Base-by-base conservation (phyloP, 37 sponge, comb jelly and placozoan species). In the Eunapius fragilis region DNA sequence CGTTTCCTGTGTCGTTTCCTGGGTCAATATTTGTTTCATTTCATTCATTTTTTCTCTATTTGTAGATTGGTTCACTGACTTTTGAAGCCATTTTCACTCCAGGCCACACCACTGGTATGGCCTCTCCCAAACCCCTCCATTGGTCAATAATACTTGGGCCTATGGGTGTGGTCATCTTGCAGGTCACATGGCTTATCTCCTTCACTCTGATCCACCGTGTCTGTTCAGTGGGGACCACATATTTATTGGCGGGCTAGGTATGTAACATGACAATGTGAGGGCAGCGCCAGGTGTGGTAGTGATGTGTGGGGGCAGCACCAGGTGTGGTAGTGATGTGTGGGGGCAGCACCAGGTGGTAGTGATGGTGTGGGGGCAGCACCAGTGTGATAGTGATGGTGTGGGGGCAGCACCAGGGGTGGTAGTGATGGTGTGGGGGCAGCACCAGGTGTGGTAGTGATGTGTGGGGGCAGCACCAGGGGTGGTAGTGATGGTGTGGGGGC, bases 211-310 rank as follows among this genome's bases (percentile, higher is more conserved):
- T 23, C 94, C 94, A 71, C 87, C 87, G 0, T 93, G 90, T 74
- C 25, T 89, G 72, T 93, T 93, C 74, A 87, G 81, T 72, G 94
- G 94, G 26, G 94, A 93, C 75, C 94, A 87, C 47, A 69, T 93
- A 32, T 93, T 93, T 80, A 70, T 93, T 22, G 90, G 90, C 31
- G 94, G 94, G 13, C 77, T 71, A 80, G 94, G 94, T 93, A 38
- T 74, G 90, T 67, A 7, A 22, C 22, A n/a, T 28, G 31, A 17
- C n/a, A n/a, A n/a, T n/a, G n/a, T n/a, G n/a, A n/a, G n/a, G n/a
- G n/a, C n/a, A n/a, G 3, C 6, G 25, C 77, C 2, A 6, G 33
- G 34, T 36, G 31, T 32, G 25, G 12, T 33, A 75, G 77, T 28
- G 33, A 3, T 75, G 33, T 70, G 71, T n/a, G n/a, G n/a, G n/a